A percentile compares a stretch with the other conserved stretches of the same genome.
These are phyloP conservation scores for Cantharis nigra DNA, from an alignment of 2,888 invertebrate species.

Conservation along the genomic window DNA sequence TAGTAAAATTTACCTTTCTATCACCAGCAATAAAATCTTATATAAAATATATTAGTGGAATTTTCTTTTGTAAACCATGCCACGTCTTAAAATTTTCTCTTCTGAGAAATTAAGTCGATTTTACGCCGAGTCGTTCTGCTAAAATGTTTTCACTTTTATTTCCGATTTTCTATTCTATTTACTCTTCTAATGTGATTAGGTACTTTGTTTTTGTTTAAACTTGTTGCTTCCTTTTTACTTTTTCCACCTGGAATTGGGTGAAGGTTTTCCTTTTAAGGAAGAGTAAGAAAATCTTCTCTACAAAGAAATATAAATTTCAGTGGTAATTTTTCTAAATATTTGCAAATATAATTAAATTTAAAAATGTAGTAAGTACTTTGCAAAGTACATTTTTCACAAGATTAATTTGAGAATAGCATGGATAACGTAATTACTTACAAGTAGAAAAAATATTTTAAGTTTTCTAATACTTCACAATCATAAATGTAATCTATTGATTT, in stretches of 20 bases:
- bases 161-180: background rate
- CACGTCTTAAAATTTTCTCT: too few relatives aligned
- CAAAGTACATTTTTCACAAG: background rate
- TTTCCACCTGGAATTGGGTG: background rate
- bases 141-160: background rate
- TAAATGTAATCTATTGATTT: background rate
- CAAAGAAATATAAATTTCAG: too few relatives aligned
- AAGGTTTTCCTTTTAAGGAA: too few relatives aligned
- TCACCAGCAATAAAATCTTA: too few relatives aligned
- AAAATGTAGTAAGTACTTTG: background rate
- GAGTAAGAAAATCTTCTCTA: too few relatives aligned
- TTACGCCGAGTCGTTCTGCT: background rate
- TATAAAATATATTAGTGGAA: background rate
- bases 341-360: too few relatives aligned
- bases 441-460: background rate
- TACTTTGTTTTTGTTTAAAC: background rate
- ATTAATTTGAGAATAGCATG: background rate
- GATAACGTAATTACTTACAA: background rate
- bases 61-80: background rate
- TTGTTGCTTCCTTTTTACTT: background rate
- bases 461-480: background rate
- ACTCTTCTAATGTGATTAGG: background rate
- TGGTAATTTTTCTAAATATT: too few relatives aligned
- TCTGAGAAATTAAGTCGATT: background rate
- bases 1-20: too few relatives aligned